Conservation (phyloP, 2,113 vertebrate genomes). For the Pteruthius melanotis region DNA sequence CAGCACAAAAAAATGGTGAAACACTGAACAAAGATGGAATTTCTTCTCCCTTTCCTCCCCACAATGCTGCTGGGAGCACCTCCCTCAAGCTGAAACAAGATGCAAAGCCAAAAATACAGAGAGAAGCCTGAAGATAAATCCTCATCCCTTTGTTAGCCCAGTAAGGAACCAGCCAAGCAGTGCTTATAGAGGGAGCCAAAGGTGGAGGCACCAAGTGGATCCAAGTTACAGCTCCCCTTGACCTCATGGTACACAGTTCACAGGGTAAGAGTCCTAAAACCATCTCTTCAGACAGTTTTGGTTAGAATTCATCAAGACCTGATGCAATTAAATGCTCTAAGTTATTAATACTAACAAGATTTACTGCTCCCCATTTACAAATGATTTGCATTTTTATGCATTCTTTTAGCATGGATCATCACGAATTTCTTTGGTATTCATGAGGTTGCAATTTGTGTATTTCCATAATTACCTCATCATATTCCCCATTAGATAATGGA, state of each 20-base stretch:
- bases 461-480: slow-evolving; percentile 55
- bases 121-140: neutral
- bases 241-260: neutral
- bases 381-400: slow-evolving; percentile 47
- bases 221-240: neutral
- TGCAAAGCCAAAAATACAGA: neutral
- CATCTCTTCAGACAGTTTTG: neutral
- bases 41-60: neutral
- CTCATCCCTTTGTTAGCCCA: fast-evolving
- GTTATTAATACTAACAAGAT: slow-evolving; percentile 55
- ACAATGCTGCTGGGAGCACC: neutral
- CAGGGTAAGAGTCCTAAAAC: neutral
- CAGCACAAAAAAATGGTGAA: neutral
- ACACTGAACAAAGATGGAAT: neutral
- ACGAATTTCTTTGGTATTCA: slow-evolving; percentile 43
- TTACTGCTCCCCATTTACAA: slow-evolving; percentile 44
- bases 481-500: slow-evolving; percentile 31
- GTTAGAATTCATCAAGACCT: neutral
- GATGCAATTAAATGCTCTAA: slow-evolving; percentile 19
- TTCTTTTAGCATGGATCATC: slow-evolving; percentile 36
- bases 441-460: slow-evolving; percentile 52
- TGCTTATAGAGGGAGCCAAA: neutral
- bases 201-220: neutral
- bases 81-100: neutral
- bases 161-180: neutral